Evolutionary conservation across 2,797 vertebrate species (phyloP), one percentile per base, ranked within the genome.

Genomic region (Hapalemur alaotrensis): DNA sequence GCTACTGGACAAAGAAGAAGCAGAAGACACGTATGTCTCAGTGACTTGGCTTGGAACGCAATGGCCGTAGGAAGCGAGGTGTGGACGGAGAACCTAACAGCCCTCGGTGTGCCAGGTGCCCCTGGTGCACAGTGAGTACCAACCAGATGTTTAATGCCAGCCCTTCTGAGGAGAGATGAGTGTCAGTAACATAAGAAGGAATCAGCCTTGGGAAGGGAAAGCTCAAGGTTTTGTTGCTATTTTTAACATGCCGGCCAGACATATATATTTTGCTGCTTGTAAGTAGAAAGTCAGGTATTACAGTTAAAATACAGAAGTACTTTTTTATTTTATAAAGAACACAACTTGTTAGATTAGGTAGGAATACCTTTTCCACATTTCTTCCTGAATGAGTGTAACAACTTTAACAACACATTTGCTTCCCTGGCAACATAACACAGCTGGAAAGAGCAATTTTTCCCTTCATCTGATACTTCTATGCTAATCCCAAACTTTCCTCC

Each of bases 81-180:
- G 30, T 46, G 69, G 18, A 3, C 0, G 0, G 15, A 63, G 72
- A 94, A 28, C 25, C 17, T 30, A n/a, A 32, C 8, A 52, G 35
- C 1, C 4, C 48, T 15, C 11, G 10, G 15, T 0, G 0, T 0
- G 3, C 3, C 0, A 15, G 35, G 48, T 18, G 20, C 65, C 32
- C 0, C 2, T 8, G 0, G 35, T 25, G 2, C 5, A 18, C 20
- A 17, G 25, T 7, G 12, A 35, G 18, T 30, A 20, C 28, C 8
- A 35, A 35, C 3, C 25, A 30, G 30, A 63, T 0, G 0, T 7
- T 13, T 28, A 35, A 65, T 0, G 6, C 13, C 30, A 38, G 10
- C 0, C 20, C 35, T 84, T 25, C 14, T 0, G 4, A 32, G 79
- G 15, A 12, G 28, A 30, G n/a, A 32, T 0, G 12, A 32, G 17